Base-by-base conservation (phyloP, 2,797 vertebrate genomes). In the Hoplostethus atlanticus region DNA sequence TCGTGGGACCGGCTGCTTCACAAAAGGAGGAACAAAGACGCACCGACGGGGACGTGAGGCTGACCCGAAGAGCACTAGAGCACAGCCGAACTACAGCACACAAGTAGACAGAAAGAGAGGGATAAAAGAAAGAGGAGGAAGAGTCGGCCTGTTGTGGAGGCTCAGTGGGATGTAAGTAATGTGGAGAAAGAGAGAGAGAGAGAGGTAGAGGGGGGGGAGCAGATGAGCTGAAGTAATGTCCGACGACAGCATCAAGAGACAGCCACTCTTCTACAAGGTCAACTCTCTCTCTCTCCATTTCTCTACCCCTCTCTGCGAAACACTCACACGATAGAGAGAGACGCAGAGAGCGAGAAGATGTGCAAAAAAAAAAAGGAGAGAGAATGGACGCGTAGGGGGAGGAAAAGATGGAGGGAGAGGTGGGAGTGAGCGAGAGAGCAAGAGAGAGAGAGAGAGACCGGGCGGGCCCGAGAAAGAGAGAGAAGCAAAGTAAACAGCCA, bases 141-240 rank as follows among this genome's bases (percentile, higher is more conserved):
- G 73, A 89, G 57, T 8, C 58, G 61, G 57, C 77, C 67, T 55
- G 75, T 82, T 86, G 83, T 84, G 54, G 57, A 61, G 36, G 16
- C 12, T 81, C 84, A 78, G 55, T 79, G 76, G 60, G 71, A 47
- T 73, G 81, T 4, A 50, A 84, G 69, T 86, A 87, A 90, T 78
- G 60, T 38, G 63, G 53, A 75, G 70, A 71, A 73, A 54, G 58
- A 82, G 6, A 60, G 73, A 84, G 77, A 74, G 76, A 50, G 46
- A 13, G 58, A 61, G 38, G 25, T 8, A 34, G 21, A 55, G 13
- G 21, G 21, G 21, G 9, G 11, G 28, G 52, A 55, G 84, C 83
- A 84, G 40, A 79, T 17, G 78, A 80, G 87, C 83, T 87, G 85
- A 87, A 92, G 81, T 88, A 88, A 92, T 86, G 64, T 1, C 52